These are phyloP conservation scores for Drosophila grimshawi DNA, from an alignment of 1,140 invertebrate genomes.

Conservation along the genomic window DNA sequence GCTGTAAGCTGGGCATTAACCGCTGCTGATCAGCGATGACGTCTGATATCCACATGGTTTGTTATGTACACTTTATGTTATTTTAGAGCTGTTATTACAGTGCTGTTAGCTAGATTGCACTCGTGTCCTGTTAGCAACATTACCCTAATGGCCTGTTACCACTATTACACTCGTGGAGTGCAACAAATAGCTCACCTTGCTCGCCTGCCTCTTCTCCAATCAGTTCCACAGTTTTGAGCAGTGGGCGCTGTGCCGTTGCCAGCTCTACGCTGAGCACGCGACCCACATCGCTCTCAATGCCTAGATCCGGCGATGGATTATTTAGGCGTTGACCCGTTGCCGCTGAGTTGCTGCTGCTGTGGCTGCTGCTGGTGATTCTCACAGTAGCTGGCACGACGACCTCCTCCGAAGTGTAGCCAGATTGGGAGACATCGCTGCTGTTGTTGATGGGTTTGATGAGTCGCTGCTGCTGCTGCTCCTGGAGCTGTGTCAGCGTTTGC, in stretches of 20 bases:
- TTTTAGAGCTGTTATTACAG: too few relatives aligned
- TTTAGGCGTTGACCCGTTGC: slow-evolving; percentile 68
- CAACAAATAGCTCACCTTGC: slow-evolving; percentile 41
- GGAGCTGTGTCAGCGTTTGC: slow-evolving; percentile 41
- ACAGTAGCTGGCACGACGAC: slow-evolving; percentile 37
- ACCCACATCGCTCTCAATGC: slow-evolving; percentile 89
- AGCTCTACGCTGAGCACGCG: slow-evolving; percentile 86
- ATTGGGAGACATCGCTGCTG: slow-evolving; percentile 73
- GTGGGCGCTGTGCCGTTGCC: slow-evolving; percentile 57
- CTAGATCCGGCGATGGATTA: slow-evolving; percentile 89
- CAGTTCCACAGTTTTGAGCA: slow-evolving; percentile 75
- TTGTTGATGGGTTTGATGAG: slow-evolving; percentile 34
- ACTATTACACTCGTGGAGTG: too few relatives aligned
- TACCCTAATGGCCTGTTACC: too few relatives aligned
- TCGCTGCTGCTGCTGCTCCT: slow-evolving; percentile 45
- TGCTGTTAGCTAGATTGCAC: too few relatives aligned
- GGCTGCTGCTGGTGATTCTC: slow-evolving; percentile 3
- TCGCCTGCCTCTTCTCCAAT: slow-evolving; percentile 1
- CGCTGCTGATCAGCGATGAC: too few relatives aligned
- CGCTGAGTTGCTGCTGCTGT: slow-evolving; percentile 30
- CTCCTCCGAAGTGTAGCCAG: slow-evolving; percentile 82
- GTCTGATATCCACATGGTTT: too few relatives aligned
- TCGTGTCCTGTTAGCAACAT: too few relatives aligned
- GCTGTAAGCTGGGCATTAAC: too few relatives aligned
- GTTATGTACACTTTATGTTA: too few relatives aligned